A percentile compares a stretch with the other conserved stretches of the same genome.
Conservation (phyloP, 1,140 invertebrate species). For the Lasioglossum baleicum region DNA sequence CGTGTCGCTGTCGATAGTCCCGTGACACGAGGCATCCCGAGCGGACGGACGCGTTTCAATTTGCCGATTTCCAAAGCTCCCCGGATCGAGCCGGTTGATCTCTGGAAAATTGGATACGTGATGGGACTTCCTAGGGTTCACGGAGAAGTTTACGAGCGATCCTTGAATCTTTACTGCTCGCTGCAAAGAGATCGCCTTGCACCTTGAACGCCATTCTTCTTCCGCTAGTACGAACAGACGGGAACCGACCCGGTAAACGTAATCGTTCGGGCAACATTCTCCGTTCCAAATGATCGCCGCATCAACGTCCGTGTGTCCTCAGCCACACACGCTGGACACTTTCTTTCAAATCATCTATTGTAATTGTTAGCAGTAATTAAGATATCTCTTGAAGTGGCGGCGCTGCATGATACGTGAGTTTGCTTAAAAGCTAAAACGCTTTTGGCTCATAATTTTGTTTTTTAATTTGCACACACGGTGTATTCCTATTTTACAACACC, state of each 20-base stretch:
- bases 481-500: too few relatives aligned
- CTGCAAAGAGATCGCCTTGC: conserved; percentile 34
- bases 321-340: too few relatives aligned
- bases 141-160: conserved; percentile 70
- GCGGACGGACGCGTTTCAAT: conserved; percentile 64
- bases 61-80: conserved; percentile 70
- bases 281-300: neutral
- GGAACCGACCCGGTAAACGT: conserved; percentile 4
- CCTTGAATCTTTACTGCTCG: conserved; percentile 58
- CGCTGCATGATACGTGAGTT: too few relatives aligned
- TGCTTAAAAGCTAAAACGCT: too few relatives aligned
- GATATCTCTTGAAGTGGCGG: too few relatives aligned
- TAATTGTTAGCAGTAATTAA: too few relatives aligned
- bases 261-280: conserved; percentile 40
- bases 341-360: too few relatives aligned
- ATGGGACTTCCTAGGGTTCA: conserved; percentile 71
- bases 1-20: conserved; percentile 28
- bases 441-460: too few relatives aligned
- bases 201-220: conserved; percentile 32
- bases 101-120: conserved; percentile 78
- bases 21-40: conserved; percentile 23
- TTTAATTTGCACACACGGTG: too few relatives aligned
- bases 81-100: conserved; percentile 73
- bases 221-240: neutral
- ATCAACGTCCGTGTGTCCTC: too few relatives aligned